These are phyloP conservation scores for Melanotaenia duboulayi DNA, from an alignment of 2,113 vertebrate species.

Conservation along the genomic window DNA sequence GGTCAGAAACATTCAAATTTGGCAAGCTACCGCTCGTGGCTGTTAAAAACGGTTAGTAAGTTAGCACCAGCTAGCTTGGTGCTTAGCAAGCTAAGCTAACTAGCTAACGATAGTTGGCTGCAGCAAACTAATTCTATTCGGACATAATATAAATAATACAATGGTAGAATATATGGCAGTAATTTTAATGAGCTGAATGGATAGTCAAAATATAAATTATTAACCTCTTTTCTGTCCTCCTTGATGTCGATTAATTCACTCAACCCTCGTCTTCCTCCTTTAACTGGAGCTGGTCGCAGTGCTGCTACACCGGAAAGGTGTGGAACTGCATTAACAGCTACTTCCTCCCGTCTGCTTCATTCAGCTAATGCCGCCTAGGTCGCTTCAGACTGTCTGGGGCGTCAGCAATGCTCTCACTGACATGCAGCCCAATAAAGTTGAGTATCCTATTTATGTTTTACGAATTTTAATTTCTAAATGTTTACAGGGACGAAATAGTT, in stretches of 20 bases:
- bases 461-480: no score
- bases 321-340: slow-evolving; percentile 79
- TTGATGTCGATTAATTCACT: slow-evolving; percentile 49
- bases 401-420: background rate
- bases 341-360: slow-evolving; percentile 76
- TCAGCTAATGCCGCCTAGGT: slow-evolving; percentile 37
- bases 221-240: slow-evolving; percentile 65
- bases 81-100: slow-evolving; percentile 44
- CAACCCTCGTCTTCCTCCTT: slow-evolving; percentile 70
- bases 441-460: no score
- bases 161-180: background rate
- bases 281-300: slow-evolving; percentile 70
- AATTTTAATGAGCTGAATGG: background rate
- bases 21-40: slow-evolving; percentile 65
- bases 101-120: slow-evolving; percentile 58
- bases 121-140: slow-evolving; percentile 47
- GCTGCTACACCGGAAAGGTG: slow-evolving; percentile 85
- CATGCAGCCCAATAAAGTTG: background rate
- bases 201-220: slow-evolving; percentile 1
- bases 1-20: slow-evolving; percentile 74
- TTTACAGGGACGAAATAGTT: no score
- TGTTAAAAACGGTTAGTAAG: slow-evolving; percentile 67
- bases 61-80: slow-evolving; percentile 65
- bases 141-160: background rate
- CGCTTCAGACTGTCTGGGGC: slow-evolving; percentile 24